These are phyloP conservation scores for Aphrocallistes beatrix DNA, from an alignment of 37 sponge, comb jelly and placozoan genomes.

Conservation along the genomic window DNA sequence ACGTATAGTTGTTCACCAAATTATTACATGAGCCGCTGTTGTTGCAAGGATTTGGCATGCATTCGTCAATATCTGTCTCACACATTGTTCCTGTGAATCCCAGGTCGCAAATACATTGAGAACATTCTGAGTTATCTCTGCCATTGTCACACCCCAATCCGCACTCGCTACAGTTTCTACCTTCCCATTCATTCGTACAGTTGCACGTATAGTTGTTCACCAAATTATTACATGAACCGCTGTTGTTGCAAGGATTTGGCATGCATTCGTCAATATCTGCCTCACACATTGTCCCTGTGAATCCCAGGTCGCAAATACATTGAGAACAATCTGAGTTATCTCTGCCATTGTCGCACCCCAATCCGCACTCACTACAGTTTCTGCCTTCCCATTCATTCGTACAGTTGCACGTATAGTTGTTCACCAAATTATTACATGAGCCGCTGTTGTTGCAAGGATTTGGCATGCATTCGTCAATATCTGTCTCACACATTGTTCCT, in stretches of 20 bases:
- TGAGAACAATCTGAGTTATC: neutral
- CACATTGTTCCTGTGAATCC: conserved; percentile 22
- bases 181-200: neutral
- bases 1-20: conserved; percentile 4
- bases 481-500: neutral
- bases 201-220: conserved; percentile 22
- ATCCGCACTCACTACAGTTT: neutral
- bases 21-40: conserved; percentile 22
- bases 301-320: neutral
- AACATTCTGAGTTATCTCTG: neutral
- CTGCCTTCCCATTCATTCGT: conserved; percentile 6
- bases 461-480: conserved; percentile 24
- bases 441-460: conserved; percentile 31
- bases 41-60: conserved; percentile 14
- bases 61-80: conserved; percentile 23
- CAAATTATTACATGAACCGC: conserved; percentile 20
- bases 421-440: conserved; percentile 22
- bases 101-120: neutral
- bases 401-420: conserved; percentile 44
- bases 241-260: conserved; percentile 21
- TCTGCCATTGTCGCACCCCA: neutral
- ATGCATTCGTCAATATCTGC: conserved; percentile 20
- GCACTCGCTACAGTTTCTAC: neutral
- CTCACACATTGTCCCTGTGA: conserved; percentile 34
- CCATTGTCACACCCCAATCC: neutral